Base-by-base conservation (phyloP, 2,113 vertebrate genomes). In the Coryphaenoides rupestris region DNA sequence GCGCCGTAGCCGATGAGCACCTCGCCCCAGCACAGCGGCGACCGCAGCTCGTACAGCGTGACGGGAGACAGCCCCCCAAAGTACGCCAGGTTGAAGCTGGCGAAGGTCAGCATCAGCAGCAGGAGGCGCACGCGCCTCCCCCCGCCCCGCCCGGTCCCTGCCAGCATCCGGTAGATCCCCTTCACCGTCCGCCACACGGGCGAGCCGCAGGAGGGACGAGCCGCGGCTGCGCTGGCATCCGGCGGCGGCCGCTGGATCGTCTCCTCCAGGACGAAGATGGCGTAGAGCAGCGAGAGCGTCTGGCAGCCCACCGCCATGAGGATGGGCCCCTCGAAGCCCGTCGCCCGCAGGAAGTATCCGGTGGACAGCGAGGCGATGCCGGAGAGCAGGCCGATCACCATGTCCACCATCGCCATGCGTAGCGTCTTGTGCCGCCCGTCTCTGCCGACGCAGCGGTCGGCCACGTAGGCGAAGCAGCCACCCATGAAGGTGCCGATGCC, bases 11-110 rank as follows among this genome's bases (percentile, higher is more conserved):
- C 97, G 63, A 99, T 89, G 65, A 94, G 89, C 14, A 99, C 88
- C 86, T 93, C 94, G 58, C 84, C 90, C 97, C 97, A 99, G 89
- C 96, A 98, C 56, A 99, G 93, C 0, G 97, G 97, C 19, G 92
- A 75, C 5, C 94, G 92, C 58, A 98, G 86, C 73, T 98, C 95
- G 63, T 95, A 99, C 0, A 98, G 89, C 0, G 89, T 94, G 58
- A 95, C 78, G 68, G 94, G 54, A 0, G 89, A 89, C 21, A 64
- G n/a, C 33, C 86, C 83, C 1, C 96, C 96, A 1, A 91, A 0
- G 16, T 89, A 13, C 3, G 87, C 61, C 2, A 96, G 93, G 56
- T 89, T 82, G 0, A 93, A 92, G 50, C 78, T 81, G 81, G 87
- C 87, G 65, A 95, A 92, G 4, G 90, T 84, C 57, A 91, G 73